Evolutionary conservation across 2,113 vertebrate genomes (phyloP), one percentile per base, ranked within the genome.

Genomic region (Nannospalax galili): DNA sequence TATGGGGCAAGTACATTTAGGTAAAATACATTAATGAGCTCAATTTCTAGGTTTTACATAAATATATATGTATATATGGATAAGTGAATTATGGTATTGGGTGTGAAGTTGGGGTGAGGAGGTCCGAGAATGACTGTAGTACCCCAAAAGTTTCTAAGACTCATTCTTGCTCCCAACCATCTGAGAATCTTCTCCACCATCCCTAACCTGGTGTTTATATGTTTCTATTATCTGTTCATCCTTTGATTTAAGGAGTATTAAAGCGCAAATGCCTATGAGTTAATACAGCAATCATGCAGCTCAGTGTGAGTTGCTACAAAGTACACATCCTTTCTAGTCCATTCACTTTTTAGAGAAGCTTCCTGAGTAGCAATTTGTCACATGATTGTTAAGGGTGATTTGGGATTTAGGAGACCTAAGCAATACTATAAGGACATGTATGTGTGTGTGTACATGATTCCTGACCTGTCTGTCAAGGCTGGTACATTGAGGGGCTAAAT

Each of bases 241-340:
- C 22, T 88, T 84, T 28, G 78, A 37, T 85, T 92, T 81, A 86
- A 74, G 81, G 92, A 78, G 69, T 90, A 58, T 70, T 90, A 87
- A 77, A 45, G 40, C 58, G 42, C 20, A 90, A 87, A 74, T 69
- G 26, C 30, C 40, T 64, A 4, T 79, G n/a, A 35, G 37, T 74
- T 75, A 86, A 67, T 42, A 64, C 16, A 80, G 48, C 10, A 69
- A 77, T 84, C 3, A 35, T 17, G 40, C n/a, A 70, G 58, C 58
- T 95, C 17, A 60, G 5, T 70, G 40, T 84, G 88, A 84, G 72
- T 42, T 70, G 60, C 52, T 81, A 87, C 19, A 72, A 45, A 37
- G 45, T 42, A 24, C 37, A 20, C 60, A 67, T 77, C 70, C 64
- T 86, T 95, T 89, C 79, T 79, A 56, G 79, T n/a, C 84, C 35